These are phyloP conservation scores for Myrmecophaga tridactyla DNA, from an alignment of 2,113 vertebrate species.

Conservation along the genomic window DNA sequence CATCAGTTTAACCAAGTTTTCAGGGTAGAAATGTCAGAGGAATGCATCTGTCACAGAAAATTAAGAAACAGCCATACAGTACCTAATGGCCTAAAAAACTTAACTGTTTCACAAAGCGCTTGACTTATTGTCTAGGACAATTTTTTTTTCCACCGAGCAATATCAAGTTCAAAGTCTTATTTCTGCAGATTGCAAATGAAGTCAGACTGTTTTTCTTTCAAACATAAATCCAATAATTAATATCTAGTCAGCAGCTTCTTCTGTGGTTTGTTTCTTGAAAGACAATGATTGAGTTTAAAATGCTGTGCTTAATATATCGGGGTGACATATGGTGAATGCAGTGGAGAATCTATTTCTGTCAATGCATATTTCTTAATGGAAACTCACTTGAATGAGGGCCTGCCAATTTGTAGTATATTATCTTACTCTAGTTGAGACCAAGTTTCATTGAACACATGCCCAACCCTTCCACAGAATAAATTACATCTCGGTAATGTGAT, in stretches of 20 bases:
- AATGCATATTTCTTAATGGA: conserved; percentile 53
- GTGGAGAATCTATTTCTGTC: neutral
- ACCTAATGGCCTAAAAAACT: conserved; percentile 36
- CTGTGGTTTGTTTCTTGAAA: conserved; percentile 47
- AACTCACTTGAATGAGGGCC: conserved; percentile 43
- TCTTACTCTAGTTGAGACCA: conserved; percentile 53
- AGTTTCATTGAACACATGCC: conserved; percentile 29
- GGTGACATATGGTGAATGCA: neutral
- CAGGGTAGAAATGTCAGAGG: neutral
- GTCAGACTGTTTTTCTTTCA: conserved; percentile 38
- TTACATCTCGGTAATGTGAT: conserved; percentile 43
- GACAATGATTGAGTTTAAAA: conserved; percentile 39
- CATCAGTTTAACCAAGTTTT: conserved; percentile 14
- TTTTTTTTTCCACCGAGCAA: neutral
- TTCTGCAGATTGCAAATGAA: conserved; percentile 9
- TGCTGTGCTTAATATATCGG: conserved; percentile 50
- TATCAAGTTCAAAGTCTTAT: conserved; percentile 29
- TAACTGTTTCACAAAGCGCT: conserved; percentile 31
- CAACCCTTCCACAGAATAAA: conserved; percentile 20
- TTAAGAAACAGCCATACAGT: neutral
- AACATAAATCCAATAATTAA: conserved; percentile 56
- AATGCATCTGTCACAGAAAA: conserved; percentile 12
- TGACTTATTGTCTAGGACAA: neutral
- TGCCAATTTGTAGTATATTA: conserved; percentile 45
- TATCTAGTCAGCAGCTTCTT: neutral